Conservation (phyloP, 2,113 vertebrate species). For the Sarotherodon lohbergeri region DNA sequence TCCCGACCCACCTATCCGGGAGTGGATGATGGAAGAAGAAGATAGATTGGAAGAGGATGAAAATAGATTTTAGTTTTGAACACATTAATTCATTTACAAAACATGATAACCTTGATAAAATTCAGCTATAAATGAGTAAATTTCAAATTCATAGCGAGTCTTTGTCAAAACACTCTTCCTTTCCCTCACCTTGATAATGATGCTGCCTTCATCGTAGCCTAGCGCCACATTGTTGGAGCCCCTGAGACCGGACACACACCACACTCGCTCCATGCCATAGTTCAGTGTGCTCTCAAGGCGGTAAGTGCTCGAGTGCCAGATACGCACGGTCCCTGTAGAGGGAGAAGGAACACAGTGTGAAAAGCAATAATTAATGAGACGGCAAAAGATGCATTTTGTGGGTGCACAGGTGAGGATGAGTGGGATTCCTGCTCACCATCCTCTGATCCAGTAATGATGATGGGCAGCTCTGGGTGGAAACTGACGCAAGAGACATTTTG, state of each 20-base stretch:
- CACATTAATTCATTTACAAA: neutral
- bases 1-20: conserved; percentile 87
- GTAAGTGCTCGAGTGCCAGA: conserved; percentile 98
- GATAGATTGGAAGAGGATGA: neutral
- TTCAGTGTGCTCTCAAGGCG: conserved; percentile 95
- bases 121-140: neutral
- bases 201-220: conserved; percentile 98
- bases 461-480: conserved; percentile 96
- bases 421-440: conserved; percentile 78
- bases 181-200: conserved; percentile 90
- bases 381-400: neutral
- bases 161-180: neutral
- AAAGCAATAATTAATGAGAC: neutral
- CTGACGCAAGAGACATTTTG: conserved; percentile 98
- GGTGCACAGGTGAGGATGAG: neutral
- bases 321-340: conserved; percentile 87
- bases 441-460: conserved; percentile 97
- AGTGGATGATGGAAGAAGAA: neutral
- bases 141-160: neutral
- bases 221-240: conserved; percentile 96
- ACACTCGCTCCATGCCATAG: conserved; percentile 97
- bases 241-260: conserved; percentile 93
- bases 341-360: neutral
- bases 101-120: neutral
- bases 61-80: neutral